Evolutionary conservation across 2,113 vertebrate species (phyloP), one percentile per base, ranked within the genome.

Genomic region (Bujurquina vittata): DNA sequence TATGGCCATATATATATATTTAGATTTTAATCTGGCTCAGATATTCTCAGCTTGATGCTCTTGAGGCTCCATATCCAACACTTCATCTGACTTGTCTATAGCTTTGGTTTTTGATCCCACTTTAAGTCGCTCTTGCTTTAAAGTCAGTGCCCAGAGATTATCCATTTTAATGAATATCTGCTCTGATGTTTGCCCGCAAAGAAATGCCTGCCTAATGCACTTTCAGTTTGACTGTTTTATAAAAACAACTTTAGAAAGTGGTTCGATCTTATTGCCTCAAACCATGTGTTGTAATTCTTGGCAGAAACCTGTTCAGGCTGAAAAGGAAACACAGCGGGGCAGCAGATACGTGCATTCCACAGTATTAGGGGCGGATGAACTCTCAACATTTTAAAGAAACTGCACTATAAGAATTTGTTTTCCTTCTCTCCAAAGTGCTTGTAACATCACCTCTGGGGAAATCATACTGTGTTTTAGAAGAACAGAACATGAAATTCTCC

Each of bases 111-210:
- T 86, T 87, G 61, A 88, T 91, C 65, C 62, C 46, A n/a, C 76
- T 91, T 81, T 79, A 76, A 85, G 82, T 86, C 10, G 20, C 61
- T 62, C 43, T 80, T 10, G 14, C 84, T 90, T 84, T 84, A 73
- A 89, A 85, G 79, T 82, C 49, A 22, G n/a, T 69, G 73, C 80
- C 85, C 75, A 76, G 69, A 87, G 59, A 91, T 79, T n/a, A 89
- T 83, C 46, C 5, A 57, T 88, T 91, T 91, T 77, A 88, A 90
- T 91, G 60, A 88, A 72, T 55, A 67, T 72, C 56, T 87, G 29
- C 15, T 87, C 76, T 86, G 86, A 90, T 83, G 84, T 91, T 80
- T 22, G 54, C 55, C 29, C 62, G 56, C 63, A 43, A 79, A 83
- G 23, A 83, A 75, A 81, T 63, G 37, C 49, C 37, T 58, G 3